Evolutionary conservation across 2,888 invertebrate species (phyloP).

Genomic region (Aphrophora alni): DNA sequence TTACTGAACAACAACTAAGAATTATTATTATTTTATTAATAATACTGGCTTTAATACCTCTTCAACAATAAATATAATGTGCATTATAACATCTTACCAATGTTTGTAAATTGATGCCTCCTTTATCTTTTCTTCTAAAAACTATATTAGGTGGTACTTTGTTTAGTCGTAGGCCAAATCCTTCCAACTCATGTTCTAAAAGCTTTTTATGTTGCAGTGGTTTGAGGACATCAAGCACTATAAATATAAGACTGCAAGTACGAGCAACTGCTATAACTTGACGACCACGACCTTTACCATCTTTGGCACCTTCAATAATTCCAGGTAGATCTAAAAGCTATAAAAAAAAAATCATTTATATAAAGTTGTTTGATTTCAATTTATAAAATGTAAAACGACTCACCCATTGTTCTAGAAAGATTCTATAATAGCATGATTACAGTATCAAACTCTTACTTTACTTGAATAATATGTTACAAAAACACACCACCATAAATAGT

Average conservation of each 20-base stretch:
- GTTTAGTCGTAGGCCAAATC: constrained; percentile 95
- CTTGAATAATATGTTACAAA: too few relatives aligned
- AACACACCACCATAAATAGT: too few relatives aligned
- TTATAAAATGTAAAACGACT: too few relatives aligned
- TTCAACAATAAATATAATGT: too few relatives aligned
- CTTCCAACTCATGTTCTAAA: constrained; percentile 98
- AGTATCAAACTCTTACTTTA: too few relatives aligned
- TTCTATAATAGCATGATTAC: too few relatives aligned
- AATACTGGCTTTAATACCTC: too few relatives aligned
- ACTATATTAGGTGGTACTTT: constrained; percentile 97
- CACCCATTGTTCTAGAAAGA: too few relatives aligned
- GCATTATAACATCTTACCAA: constrained; percentile 79
- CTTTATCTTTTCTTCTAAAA: constrained; percentile 97
- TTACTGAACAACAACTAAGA: too few relatives aligned
- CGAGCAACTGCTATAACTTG: constrained; percentile 99
- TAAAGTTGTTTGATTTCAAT: too few relatives aligned
- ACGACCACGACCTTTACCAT: constrained; percentile 98
- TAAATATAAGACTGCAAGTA: constrained; percentile 97
- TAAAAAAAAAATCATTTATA: too few relatives aligned
- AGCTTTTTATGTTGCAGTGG: constrained; percentile 95
- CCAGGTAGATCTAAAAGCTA: constrained; percentile 97
- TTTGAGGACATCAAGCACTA: constrained; percentile 96
- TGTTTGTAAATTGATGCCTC: constrained; percentile 93
- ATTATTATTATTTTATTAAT: too few relatives aligned
- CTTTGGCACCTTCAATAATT: constrained; percentile 99